These are phyloP conservation scores for Xanthostigma xanthostigma DNA, from an alignment of 2,888 invertebrate species.

Conservation along the genomic window DNA sequence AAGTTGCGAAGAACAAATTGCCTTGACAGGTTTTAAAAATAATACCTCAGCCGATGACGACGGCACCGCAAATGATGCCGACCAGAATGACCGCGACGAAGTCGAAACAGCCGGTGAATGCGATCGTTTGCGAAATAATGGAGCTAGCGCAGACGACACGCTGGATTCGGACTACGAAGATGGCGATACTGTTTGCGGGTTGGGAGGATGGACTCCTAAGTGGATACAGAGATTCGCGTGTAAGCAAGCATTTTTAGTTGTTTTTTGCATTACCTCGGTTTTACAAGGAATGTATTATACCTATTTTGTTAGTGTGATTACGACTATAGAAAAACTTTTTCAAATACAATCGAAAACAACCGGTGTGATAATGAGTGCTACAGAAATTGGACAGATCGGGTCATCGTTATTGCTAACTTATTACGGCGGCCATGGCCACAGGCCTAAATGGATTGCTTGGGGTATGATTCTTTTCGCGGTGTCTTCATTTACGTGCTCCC, in stretches of 20 bases:
- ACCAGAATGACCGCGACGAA: too few species aligned
- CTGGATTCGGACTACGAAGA: constrained; percentile 20
- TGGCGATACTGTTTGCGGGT: constrained; percentile 54
- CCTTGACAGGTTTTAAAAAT: too few species aligned
- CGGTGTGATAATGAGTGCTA: constrained; percentile 77
- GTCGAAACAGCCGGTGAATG: too few species aligned
- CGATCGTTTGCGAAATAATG: too few species aligned
- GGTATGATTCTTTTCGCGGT: constrained; percentile 80
- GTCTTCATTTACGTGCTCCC: constrained; percentile 71
- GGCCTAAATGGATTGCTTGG: constrained; percentile 87
- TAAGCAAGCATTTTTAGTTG: constrained; percentile 75
- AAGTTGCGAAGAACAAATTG: too few species aligned
- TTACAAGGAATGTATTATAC: constrained; percentile 86
- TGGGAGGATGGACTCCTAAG: constrained; percentile 61
- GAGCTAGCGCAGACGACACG: too few species aligned
- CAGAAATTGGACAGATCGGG: constrained; percentile 85
- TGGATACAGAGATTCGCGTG: constrained; percentile 70
- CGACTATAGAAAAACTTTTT: constrained; percentile 84
- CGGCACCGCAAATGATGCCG: too few species aligned
- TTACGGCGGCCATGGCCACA: constrained; percentile 79
- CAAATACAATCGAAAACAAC: constrained; percentile 85
- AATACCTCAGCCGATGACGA: too few species aligned
- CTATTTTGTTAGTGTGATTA: constrained; percentile 86
- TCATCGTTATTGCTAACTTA: constrained; percentile 78
- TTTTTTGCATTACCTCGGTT: constrained; percentile 78